Evolutionary conservation across 2,113 vertebrate species (phyloP).

Genomic region (Calidris pygmaea): DNA sequence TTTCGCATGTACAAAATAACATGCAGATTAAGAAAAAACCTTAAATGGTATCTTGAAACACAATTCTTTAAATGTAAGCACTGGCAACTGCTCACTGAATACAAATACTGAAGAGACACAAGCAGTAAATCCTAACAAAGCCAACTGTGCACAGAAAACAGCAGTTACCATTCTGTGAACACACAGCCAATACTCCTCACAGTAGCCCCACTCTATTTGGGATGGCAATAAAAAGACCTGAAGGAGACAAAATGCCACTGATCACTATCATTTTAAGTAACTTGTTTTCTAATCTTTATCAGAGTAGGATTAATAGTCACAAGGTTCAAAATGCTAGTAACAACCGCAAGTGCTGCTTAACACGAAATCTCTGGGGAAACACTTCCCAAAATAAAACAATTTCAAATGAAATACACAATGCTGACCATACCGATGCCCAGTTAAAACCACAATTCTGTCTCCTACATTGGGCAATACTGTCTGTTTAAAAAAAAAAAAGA

Average conservation of each 20-base stretch:
- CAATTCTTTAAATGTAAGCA: neutral
- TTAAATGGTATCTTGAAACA: neutral
- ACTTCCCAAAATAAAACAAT: neutral
- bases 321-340: neutral
- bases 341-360: neutral
- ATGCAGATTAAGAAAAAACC: conserved; percentile 10
- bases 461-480: neutral
- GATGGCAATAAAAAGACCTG: neutral
- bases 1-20: conserved; percentile 14
- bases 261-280: neutral
- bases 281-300: neutral
- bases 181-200: neutral
- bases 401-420: neutral
- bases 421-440: neutral
- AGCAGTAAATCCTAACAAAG: neutral
- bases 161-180: neutral
- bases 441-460: neutral
- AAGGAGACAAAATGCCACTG: neutral
- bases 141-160: neutral
- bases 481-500: neutral
- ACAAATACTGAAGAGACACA: neutral
- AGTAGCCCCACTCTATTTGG: neutral
- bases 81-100: neutral
- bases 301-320: neutral
- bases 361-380: neutral